Base-by-base conservation (phyloP, 2,888 invertebrate genomes). In the Mactromeris polynyma region DNA sequence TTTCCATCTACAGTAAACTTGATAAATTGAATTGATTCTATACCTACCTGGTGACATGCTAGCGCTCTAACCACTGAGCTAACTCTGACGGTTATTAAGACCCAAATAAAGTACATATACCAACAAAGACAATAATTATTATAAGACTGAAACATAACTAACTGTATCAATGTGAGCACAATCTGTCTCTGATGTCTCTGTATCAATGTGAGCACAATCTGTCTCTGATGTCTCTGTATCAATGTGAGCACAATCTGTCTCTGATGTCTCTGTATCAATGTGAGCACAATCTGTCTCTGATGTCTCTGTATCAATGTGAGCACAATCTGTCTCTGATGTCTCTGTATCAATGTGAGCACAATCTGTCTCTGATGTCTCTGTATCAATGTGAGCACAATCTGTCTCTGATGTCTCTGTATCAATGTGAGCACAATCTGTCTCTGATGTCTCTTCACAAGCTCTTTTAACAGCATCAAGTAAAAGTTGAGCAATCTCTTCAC, bases 401-500 rank as follows among this genome's bases (percentile, higher is more conserved):
- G 64, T 26, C 21, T 31, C 69, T 4, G 54, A 21, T 17, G 17
- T 54, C 21, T 54, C 54, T 14, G 54, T 54, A 54, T 54, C 54
- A 54, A 14, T 54, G 3, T 54, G 54, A 4, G n/a, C n/a, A 54
- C 11, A 3, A 19, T n/a, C 58, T n/a, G 58, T 26, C 21, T 58
- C 58, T 19, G 19, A 31, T 73, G 36, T 73, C 19, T 4, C 7
- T 19, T 46, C 1, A 78, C 79, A 85, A n/a, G 51, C 85, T 79
- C 78, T n/a, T 26, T 85, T 85, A 2, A 85, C 54, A n/a, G 78
- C 31, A 21, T 85, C 51, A 14, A 85, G 85, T 38, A 85, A 33
- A 11, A 85, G n/a, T n/a, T 85, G 36, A 14, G 17, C 82, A 38
- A 69, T 40, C 33, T 69, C 42, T 1, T 38, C 36, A 2, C 36